phyloP scores from a whole-genome alignment of 64 coral and sea anemone genomes.

The Montipora efflorescens region DNA sequence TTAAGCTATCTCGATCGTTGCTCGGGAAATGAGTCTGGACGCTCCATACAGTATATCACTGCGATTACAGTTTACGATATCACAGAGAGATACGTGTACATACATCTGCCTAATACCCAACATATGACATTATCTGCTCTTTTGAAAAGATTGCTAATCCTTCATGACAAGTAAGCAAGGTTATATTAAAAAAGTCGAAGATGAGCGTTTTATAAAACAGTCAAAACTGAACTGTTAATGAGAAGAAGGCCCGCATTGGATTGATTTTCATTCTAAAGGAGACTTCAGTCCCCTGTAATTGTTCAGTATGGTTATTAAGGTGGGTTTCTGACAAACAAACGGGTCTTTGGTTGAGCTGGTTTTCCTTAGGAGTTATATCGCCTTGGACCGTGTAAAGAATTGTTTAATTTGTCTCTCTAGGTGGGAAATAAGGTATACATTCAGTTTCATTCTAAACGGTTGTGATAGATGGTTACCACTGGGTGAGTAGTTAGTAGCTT shows the following conservation, averaged over 20 bases:
- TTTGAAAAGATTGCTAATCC: neutral
- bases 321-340: no score
- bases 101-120: neutral
- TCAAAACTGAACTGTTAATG: neutral
- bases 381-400: no score
- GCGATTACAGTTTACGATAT: neutral
- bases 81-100: neutral
- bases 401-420: no score
- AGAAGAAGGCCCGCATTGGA: constrained; percentile 13
- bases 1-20: constrained; percentile 32
- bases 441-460: no score
- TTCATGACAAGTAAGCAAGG: constrained; percentile 30
- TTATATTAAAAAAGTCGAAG: neutral
- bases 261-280: constrained; percentile 5
- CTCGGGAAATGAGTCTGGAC: constrained; percentile 6
- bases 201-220: neutral
- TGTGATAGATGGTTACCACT: no score
- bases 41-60: neutral
- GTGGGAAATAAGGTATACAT: no score
- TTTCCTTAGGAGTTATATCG: no score
- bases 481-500: no score
- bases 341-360: no score
- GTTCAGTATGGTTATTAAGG: no score
- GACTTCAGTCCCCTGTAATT: no score
- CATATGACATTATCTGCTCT: constrained; percentile 10